Evolutionary conservation across 2,888 invertebrate genomes (phyloP).

Genomic region (Andrena haemorrhoa): DNA sequence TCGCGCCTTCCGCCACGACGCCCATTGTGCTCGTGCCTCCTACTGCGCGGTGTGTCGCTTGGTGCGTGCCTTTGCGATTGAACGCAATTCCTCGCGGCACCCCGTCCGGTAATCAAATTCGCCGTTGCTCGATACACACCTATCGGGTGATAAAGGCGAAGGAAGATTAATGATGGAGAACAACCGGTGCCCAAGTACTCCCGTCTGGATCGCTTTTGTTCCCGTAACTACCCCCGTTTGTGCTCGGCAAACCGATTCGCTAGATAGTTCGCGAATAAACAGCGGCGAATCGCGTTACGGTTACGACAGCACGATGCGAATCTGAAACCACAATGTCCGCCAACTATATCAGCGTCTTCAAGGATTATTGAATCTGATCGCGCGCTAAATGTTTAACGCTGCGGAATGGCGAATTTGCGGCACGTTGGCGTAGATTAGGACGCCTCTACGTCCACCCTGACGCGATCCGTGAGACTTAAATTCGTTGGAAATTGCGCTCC

Average conservation of each 20-base stretch:
- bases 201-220: slow-evolving; percentile 40
- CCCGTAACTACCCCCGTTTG: slow-evolving; percentile 31
- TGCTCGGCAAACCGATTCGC: slow-evolving; percentile 46
- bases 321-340: slow-evolving; percentile 14
- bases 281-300: slow-evolving; percentile 26
- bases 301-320: slow-evolving; percentile 27
- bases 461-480: not conserved
- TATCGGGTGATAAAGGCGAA: slow-evolving; percentile 1
- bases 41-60: not conserved
- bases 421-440: not conserved
- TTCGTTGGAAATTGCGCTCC: not conserved
- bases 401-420: not conserved
- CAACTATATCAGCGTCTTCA: not conserved
- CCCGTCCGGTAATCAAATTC: slow-evolving; percentile 27
- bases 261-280: slow-evolving; percentile 5
- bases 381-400: not conserved
- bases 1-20: not conserved
- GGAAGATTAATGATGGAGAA: slow-evolving; percentile 44
- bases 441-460: not conserved
- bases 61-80: not conserved
- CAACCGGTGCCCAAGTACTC: slow-evolving; percentile 28
- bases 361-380: slow-evolving; percentile 24
- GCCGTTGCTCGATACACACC: not conserved
- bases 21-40: not conserved
- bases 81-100: not conserved